Conservation (phyloP, 2,888 invertebrate genomes). For the Rambutsinella grinnellia region DNA sequence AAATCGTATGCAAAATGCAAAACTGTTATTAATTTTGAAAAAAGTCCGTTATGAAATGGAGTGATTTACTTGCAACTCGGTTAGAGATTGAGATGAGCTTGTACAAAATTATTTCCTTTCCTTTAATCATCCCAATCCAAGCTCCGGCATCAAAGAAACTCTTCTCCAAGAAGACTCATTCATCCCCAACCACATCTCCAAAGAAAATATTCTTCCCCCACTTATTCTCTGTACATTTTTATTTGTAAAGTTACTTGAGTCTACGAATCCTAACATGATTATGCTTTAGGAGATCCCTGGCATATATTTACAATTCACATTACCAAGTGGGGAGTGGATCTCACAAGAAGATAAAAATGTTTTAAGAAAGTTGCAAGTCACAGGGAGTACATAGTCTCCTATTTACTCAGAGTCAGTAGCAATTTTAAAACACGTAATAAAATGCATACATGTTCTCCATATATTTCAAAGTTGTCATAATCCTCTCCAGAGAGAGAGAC, state of each 20-base stretch:
- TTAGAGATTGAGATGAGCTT: too few relatives aligned
- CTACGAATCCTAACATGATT: slow-evolving; percentile 20
- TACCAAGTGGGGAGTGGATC: slow-evolving; percentile 26
- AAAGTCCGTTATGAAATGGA: too few relatives aligned
- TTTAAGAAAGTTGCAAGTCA: slow-evolving; percentile 54
- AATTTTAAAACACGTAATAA: slow-evolving; percentile 11
- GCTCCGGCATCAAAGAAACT: too few relatives aligned
- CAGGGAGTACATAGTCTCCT: slow-evolving; percentile 19
- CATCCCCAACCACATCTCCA: too few relatives aligned
- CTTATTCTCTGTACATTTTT: too few relatives aligned
- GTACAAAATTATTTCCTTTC: too few relatives aligned
- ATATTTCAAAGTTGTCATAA: slow-evolving; percentile 29
- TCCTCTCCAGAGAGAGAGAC: slow-evolving; percentile 31
- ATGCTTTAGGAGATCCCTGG: slow-evolving; percentile 32
- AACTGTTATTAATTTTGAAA: too few relatives aligned
- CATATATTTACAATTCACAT: slow-evolving; percentile 10
- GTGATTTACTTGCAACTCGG: too few relatives aligned
- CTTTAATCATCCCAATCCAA: too few relatives aligned
- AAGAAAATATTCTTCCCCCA: too few relatives aligned
- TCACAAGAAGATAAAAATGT: slow-evolving; percentile 49
- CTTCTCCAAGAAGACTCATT: too few relatives aligned
- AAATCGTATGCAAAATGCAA: too few relatives aligned
- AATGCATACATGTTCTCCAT: slow-evolving; percentile 4
- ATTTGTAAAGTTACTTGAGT: slow-evolving; percentile 34
- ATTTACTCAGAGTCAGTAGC: slow-evolving; percentile 18